Percentiles rank a stretch among this genome's conserved stretches.
Evolutionary conservation across 1,140 invertebrate genomes (phyloP).

Genomic region (Drosophila sucinea): DNA sequence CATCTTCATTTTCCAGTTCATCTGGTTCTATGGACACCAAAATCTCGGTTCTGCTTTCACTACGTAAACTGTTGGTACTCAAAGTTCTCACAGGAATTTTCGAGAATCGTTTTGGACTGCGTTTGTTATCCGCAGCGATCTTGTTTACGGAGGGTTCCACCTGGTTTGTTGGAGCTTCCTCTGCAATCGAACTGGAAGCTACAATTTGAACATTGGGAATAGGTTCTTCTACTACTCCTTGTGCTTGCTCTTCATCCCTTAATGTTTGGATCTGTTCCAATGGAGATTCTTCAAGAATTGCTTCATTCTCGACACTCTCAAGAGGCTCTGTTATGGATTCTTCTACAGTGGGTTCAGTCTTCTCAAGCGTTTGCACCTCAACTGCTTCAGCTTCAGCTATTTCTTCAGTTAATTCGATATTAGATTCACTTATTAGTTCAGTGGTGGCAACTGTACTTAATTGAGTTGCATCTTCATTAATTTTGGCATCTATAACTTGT

Average conservation of each 20-base stretch:
- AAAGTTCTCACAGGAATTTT: slow-evolving; percentile 69
- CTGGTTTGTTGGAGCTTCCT: neutral
- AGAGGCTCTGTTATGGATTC: neutral
- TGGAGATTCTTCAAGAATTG: too few relatives aligned
- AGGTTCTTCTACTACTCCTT: neutral
- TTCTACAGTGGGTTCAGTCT: too few relatives aligned
- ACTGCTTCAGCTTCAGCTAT: neutral
- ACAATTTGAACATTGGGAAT: too few relatives aligned
- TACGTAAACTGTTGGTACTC: slow-evolving; percentile 55
- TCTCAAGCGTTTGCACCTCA: neutral
- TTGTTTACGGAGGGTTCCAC: neutral
- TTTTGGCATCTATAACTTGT: too few relatives aligned
- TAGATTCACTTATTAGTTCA: neutral
- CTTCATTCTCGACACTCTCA: neutral
- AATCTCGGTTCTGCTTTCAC: slow-evolving; percentile 49
- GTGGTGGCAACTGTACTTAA: neutral
- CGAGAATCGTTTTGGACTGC: slow-evolving; percentile 52
- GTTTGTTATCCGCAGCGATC: slow-evolving; percentile 19
- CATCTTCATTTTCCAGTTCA: neutral
- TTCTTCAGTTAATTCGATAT: neutral
- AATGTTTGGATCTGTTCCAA: neutral
- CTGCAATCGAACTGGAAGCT: neutral
- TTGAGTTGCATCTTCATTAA: too few relatives aligned
- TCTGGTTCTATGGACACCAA: slow-evolving; percentile 27
- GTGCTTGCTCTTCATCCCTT: neutral